A percentile compares a stretch with the other conserved stretches of the same genome.
These are phyloP conservation scores for Andricus grossulariae DNA, from an alignment of 1,140 invertebrate genomes.

Conservation along the genomic window DNA sequence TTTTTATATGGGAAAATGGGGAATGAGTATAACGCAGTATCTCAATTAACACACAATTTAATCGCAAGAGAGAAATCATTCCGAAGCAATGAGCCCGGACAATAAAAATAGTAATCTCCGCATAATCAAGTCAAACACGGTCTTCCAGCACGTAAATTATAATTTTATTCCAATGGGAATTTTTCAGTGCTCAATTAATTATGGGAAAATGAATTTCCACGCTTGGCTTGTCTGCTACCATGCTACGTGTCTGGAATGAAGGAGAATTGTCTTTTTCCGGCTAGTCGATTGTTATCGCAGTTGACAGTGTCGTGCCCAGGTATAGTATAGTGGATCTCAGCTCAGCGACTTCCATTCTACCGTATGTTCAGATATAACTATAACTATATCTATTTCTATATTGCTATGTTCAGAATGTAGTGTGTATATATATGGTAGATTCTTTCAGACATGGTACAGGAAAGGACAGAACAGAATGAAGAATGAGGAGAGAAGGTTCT, in stretches of 20 bases:
- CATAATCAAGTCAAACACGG: too few relatives aligned
- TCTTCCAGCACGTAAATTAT: too few relatives aligned
- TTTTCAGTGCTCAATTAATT: slow-evolving; percentile 1
- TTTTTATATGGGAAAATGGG: too few relatives aligned
- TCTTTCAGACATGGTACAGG: background rate
- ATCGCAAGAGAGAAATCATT: too few relatives aligned
- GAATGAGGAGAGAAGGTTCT: background rate
- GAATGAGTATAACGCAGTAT: too few relatives aligned
- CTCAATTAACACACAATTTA: too few relatives aligned
- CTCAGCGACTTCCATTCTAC: background rate
- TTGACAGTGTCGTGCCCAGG: slow-evolving; percentile 14
- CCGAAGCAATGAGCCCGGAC: too few relatives aligned
- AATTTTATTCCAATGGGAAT: background rate
- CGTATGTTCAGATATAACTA: background rate
- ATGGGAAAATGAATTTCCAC: slow-evolving; percentile 19
- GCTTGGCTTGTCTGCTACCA: background rate
- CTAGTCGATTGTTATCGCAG: slow-evolving; percentile 18
- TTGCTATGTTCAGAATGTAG: background rate
- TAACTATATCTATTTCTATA: slow-evolving; percentile 21
- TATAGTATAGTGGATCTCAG: slow-evolving; percentile 7
- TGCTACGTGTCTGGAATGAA: slow-evolving; percentile 9
- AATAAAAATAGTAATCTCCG: too few relatives aligned
- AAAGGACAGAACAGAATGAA: background rate
- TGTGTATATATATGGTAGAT: background rate
- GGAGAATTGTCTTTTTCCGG: slow-evolving; percentile 6